A percentile compares a stretch with the other conserved stretches of the same genome.
phyloP scores from a whole-genome alignment of 2,888 invertebrate genomes.

The Chymomyza procnemis region DNA sequence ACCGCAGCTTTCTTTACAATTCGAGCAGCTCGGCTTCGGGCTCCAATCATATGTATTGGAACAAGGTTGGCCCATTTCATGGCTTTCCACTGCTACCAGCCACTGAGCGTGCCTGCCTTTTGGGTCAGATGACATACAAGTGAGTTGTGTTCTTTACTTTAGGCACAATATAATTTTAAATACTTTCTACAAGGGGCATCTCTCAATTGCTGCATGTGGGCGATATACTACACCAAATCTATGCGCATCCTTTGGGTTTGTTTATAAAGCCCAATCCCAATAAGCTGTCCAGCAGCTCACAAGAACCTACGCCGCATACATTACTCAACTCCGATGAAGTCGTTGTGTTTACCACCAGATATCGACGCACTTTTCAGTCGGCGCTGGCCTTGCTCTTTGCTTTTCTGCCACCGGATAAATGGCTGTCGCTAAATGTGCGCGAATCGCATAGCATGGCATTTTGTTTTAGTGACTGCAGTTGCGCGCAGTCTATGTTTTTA shows the following conservation, averaged over 20 bases:
- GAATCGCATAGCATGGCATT: conserved; percentile 91
- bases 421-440: conserved; percentile 83
- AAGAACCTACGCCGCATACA: conserved; percentile 74
- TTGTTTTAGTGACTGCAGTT: conserved; percentile 92
- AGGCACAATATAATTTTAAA: neutral
- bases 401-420: conserved; percentile 84
- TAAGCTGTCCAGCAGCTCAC: conserved; percentile 45
- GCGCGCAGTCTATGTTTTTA: conserved; percentile 81
- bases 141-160: conserved; percentile 44
- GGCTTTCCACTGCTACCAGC: conserved; percentile 88
- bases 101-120: conserved; percentile 84
- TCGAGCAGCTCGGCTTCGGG: conserved; percentile 72
- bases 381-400: conserved; percentile 88
- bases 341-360: conserved; percentile 88
- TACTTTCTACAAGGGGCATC: conserved; percentile 81
- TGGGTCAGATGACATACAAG: conserved; percentile 89
- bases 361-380: conserved; percentile 94
- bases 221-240: conserved; percentile 82
- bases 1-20: conserved; percentile 76
- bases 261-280: conserved; percentile 61
- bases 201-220: conserved; percentile 91
- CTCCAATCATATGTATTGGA: conserved; percentile 84
- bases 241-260: conserved; percentile 79
- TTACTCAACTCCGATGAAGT: conserved; percentile 81
- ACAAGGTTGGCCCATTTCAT: conserved; percentile 89